Evolutionary conservation across 1,140 invertebrate genomes (phyloP).

Genomic region (Elysia chlorotica): DNA sequence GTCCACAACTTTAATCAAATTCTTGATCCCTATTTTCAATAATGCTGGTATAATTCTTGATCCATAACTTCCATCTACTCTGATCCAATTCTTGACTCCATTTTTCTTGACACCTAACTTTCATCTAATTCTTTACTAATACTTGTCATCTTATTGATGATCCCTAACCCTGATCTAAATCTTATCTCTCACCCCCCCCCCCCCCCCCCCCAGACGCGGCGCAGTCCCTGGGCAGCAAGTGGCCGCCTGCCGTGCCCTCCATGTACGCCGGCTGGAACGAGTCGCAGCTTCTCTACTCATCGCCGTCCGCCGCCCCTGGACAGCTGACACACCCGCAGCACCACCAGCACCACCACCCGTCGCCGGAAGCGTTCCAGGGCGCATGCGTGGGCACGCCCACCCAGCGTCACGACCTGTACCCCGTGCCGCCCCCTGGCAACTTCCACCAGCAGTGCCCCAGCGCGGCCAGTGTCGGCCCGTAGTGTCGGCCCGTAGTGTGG

Average conservation of each 20-base stretch:
- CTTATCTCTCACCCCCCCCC: background rate
- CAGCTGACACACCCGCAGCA: no score
- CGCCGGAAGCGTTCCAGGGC: conserved; percentile 21
- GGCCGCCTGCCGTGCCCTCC: conserved; percentile 23
- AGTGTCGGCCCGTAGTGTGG: no score
- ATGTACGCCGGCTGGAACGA: conserved; percentile 31
- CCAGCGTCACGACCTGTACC: conserved; percentile 21
- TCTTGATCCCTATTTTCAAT: no score
- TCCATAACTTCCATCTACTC: no score
- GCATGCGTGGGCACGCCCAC: conserved; percentile 15
- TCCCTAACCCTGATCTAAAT: no score
- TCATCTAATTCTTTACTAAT: no score
- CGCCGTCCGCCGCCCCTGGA: no score
- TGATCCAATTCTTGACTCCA: no score
- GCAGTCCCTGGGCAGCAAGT: conserved; percentile 28
- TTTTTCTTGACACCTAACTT: no score
- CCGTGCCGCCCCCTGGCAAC: conserved; percentile 2
- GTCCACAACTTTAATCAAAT: no score
- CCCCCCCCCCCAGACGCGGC: conserved; percentile 24
- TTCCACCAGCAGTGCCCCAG: conserved; percentile 31
- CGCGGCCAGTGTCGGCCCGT: background rate
- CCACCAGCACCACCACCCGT: conserved; percentile 23
- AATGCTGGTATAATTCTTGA: no score
- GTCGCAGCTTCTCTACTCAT: conserved; percentile 27
- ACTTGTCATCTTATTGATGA: no score